Evolutionary conservation across 30 jellyfish, hydroid and myxozoan species (phyloP).

Genomic region (Pelagia noctiluca): DNA sequence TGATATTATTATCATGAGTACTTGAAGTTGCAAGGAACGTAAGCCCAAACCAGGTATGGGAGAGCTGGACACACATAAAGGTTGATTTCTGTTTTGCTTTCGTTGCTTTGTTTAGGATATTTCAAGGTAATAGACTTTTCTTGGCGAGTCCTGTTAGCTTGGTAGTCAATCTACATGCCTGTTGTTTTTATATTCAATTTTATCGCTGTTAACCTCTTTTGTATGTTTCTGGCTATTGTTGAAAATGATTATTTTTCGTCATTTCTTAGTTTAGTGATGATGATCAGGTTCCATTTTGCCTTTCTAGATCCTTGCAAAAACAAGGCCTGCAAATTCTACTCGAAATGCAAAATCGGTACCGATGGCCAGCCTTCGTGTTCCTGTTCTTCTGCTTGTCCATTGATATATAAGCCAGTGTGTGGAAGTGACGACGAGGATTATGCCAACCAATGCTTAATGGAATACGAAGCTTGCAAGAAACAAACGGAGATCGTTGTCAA

Average conservation of each 20-base stretch:
- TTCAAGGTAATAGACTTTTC: too few relatives aligned
- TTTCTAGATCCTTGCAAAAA: constrained; percentile 27
- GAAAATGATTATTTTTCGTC: too few relatives aligned
- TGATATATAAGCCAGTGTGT: constrained; percentile 62
- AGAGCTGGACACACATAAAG: neutral
- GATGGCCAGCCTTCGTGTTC: constrained; percentile 24
- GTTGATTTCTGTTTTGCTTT: neutral
- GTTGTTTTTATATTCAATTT: too few relatives aligned
- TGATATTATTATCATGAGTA: neutral
- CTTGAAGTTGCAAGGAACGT: constrained; percentile 14
- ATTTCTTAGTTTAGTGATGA: too few relatives aligned
- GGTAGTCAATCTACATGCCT: too few relatives aligned
- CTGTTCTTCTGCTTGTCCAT: constrained; percentile 45
- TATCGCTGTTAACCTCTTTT: too few relatives aligned
- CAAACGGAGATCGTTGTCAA: constrained; percentile 4
- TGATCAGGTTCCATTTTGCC: too few relatives aligned
- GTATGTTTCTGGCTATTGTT: too few relatives aligned
- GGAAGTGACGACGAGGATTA: constrained; percentile 52
- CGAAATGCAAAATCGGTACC: neutral
- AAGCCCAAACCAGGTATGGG: neutral
- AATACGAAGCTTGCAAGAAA: constrained; percentile 12
- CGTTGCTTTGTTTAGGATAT: too few relatives aligned
- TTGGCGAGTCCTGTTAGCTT: too few relatives aligned
- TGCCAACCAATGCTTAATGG: constrained; percentile 54
- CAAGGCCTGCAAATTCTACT: constrained; percentile 24